A percentile compares a stretch with the other conserved stretches of the same genome.
Conservation (phyloP, 2,888 invertebrate genomes). For the Merodon equestris region DNA sequence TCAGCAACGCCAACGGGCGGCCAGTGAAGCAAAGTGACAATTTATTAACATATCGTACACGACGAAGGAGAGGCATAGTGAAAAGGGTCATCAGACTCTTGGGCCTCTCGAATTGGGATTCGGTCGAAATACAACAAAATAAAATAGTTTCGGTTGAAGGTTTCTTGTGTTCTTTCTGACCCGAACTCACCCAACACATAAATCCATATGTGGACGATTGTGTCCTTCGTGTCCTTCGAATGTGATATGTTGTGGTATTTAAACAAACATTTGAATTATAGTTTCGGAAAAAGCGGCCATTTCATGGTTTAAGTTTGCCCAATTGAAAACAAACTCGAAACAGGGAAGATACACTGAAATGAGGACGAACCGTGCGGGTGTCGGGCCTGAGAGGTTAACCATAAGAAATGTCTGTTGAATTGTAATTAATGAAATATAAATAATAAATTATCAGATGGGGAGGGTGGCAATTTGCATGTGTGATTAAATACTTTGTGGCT, state of each 20-base stretch:
- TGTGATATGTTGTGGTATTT: slow-evolving; percentile 41
- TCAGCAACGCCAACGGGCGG: slow-evolving; percentile 28
- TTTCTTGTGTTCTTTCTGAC: slow-evolving; percentile 13
- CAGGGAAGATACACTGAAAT: too few relatives aligned
- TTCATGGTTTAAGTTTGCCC: background rate
- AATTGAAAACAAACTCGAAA: too few relatives aligned
- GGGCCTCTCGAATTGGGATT: too few relatives aligned
- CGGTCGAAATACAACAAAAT: too few relatives aligned
- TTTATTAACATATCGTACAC: slow-evolving; percentile 33
- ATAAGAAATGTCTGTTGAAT: slow-evolving; percentile 62
- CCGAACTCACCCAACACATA: background rate
- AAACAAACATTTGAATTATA: slow-evolving; percentile 49
- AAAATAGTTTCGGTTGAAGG: background rate
- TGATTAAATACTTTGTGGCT: slow-evolving; percentile 34
- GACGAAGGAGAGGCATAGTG: slow-evolving; percentile 14
- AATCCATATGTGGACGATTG: background rate
- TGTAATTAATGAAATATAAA: slow-evolving; percentile 64
- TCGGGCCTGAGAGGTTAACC: slow-evolving; percentile 42
- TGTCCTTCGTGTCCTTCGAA: slow-evolving; percentile 29
- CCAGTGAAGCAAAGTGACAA: slow-evolving; percentile 55
- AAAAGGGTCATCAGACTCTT: background rate
- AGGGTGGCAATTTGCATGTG: slow-evolving; percentile 30
- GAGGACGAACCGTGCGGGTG: slow-evolving; percentile 15
- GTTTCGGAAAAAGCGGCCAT: slow-evolving; percentile 9
- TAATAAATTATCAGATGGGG: slow-evolving; percentile 65